A percentile compares a stretch with the other conserved stretches of the same genome.
Evolutionary conservation across 2,888 invertebrate species (phyloP).

Genomic region (Lucinisca nassula): DNA sequence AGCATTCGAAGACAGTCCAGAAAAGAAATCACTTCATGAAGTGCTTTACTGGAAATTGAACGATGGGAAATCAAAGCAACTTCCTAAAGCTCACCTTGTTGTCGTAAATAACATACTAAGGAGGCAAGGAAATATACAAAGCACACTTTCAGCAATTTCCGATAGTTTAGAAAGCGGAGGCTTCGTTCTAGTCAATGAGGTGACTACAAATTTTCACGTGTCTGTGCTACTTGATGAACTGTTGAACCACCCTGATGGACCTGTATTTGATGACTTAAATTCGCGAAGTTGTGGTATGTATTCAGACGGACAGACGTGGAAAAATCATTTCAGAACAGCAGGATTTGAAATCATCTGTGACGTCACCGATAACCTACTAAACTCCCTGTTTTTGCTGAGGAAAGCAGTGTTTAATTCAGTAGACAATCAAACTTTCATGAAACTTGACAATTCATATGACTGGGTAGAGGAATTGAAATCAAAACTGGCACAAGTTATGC

Average conservation of each 20-base stretch:
- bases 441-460: conserved; percentile 59
- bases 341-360: conserved; percentile 90
- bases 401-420: conserved; percentile 84
- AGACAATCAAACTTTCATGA: conserved; percentile 64
- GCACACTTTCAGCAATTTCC: conserved; percentile 75
- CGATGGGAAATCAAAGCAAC: conserved; percentile 87
- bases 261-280: conserved; percentile 43
- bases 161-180: conserved; percentile 91
- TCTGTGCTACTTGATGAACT: conserved; percentile 77
- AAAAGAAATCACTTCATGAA: conserved; percentile 84
- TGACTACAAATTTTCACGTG: conserved; percentile 85
- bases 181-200: conserved; percentile 88
- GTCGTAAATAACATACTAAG: conserved; percentile 81
- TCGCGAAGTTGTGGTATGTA: conserved; percentile 72
- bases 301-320: conserved; percentile 77
- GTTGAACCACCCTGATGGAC: conserved; percentile 19
- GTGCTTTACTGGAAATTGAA: conserved; percentile 91
- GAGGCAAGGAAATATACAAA: conserved; percentile 72
- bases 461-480: conserved; percentile 95
- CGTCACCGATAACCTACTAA: conserved; percentile 91
- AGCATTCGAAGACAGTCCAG: neutral
- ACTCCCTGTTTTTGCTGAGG: conserved; percentile 90
- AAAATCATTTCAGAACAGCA: conserved; percentile 75
- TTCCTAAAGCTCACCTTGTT: conserved; percentile 80
- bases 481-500: conserved; percentile 91